These are phyloP conservation scores for Nemapogon koenigi DNA, from an alignment of 2,888 invertebrate species.

Conservation along the genomic window DNA sequence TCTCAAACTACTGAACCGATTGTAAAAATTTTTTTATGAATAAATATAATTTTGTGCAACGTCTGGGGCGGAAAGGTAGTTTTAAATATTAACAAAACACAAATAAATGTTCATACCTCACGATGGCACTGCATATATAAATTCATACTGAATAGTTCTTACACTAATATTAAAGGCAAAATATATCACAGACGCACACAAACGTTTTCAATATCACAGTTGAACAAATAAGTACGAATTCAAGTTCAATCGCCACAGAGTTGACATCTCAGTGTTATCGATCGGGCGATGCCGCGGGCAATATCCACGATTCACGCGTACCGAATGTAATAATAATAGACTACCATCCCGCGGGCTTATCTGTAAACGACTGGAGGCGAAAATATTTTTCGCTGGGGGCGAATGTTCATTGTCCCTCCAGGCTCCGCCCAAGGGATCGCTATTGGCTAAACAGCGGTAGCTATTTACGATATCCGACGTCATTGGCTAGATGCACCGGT, in stretches of 20 bases:
- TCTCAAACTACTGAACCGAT: too few species aligned
- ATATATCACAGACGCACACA: slow-evolving; percentile 36
- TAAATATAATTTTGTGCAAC: too few species aligned
- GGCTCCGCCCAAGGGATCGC: slow-evolving; percentile 56
- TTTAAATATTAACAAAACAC: too few species aligned
- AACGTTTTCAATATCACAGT: slow-evolving; percentile 3
- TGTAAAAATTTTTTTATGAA: too few species aligned
- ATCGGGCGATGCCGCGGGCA: slow-evolving; percentile 42
- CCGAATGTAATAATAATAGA: slow-evolving; percentile 59
- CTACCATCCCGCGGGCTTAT: slow-evolving; percentile 60
- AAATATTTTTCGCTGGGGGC: slow-evolving; percentile 61
- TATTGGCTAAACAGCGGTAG: slow-evolving; percentile 52
- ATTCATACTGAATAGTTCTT: slow-evolving; percentile 40
- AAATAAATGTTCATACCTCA: too few species aligned
- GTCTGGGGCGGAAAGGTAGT: too few species aligned
- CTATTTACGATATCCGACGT: slow-evolving; percentile 35
- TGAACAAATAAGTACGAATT: too few species aligned
- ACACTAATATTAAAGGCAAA: slow-evolving; percentile 55
- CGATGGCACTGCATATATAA: slow-evolving; percentile 62
- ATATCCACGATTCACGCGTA: slow-evolving; percentile 54
- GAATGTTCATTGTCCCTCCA: slow-evolving; percentile 53
- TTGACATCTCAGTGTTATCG: slow-evolving; percentile 39
- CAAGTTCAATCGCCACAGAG: background rate
- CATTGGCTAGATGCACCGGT: slow-evolving; percentile 40
- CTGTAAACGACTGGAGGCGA: slow-evolving; percentile 64